Base-by-base conservation (phyloP, 2,113 vertebrate species). In the Ailuropoda melanoleuca region DNA sequence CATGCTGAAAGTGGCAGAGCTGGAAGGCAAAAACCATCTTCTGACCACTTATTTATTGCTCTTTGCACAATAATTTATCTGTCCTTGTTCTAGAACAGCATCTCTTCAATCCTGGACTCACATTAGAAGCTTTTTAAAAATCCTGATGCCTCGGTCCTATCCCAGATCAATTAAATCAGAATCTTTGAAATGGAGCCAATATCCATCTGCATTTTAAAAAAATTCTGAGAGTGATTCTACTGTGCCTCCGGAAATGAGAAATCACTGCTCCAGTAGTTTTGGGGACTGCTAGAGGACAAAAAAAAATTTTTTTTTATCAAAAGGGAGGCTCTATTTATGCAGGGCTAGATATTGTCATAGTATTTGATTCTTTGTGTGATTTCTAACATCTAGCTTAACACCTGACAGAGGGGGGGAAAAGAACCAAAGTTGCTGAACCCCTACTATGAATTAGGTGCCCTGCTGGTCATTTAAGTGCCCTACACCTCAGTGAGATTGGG, bases 91-190 rank as follows among this genome's bases (percentile, higher is more conserved):
- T 68, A 74, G 85, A 55, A 18, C 5, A 46, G 66, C 43, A 39
- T 53, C 34, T 68, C 50, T 89, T 89, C 85, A 92, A 46, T 43
- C 37, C 19, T 81, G 31, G 37, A 82, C 48, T 89, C 74, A 80
- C 18, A 66, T 84, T 55, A 87, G 43, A 90, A 83, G 34, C 39
- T 91, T 95, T 87, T 58, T 26, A 95, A 95, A 95, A 92, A 85
- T 83, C 53, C 29, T 74, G 46, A 23, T 80, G n/a, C 19, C 56
- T 55, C 72, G 87, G 24, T 46, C 55, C 46, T 74, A 62, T 77
- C 15, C 39, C 4, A 72, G 21, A 37, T 39, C 74, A 95, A 53
- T 83, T 92, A 77, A 93, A 53, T 82, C n/a, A 94, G 39, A 48
- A 68, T 72, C 34, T 83, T 86, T 78, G 75, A 12, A 55, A 26